Conservation (phyloP, 92 coral and sea anemone genomes). For the Porites rus region DNA sequence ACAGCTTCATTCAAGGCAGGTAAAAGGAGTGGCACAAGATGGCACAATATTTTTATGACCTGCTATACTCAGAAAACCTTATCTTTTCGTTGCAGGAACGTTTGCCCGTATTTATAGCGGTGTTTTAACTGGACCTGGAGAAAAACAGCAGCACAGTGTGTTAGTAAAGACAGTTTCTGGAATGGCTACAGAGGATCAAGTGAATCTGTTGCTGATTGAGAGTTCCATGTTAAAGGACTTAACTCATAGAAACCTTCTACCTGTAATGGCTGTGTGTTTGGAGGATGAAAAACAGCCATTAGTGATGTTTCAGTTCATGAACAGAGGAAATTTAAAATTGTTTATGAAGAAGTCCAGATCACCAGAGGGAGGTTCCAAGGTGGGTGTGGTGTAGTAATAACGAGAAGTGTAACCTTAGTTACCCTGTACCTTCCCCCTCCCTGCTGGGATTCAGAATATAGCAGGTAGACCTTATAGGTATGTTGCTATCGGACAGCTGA, state of each 20-base stretch:
- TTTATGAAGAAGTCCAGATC: slow-evolving; percentile 92
- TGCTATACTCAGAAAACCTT: too few relatives aligned
- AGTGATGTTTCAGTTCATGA: slow-evolving; percentile 92
- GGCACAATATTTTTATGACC: too few relatives aligned
- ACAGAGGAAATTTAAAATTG: slow-evolving; percentile 91
- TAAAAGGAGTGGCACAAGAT: too few relatives aligned
- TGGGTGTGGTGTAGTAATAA: slow-evolving; percentile 12
- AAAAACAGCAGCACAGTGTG: slow-evolving; percentile 86
- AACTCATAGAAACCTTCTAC: slow-evolving; percentile 93
- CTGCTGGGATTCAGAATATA: too few relatives aligned
- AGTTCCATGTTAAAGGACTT: slow-evolving; percentile 91
- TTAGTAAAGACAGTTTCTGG: slow-evolving; percentile 94
- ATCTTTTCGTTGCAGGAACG: slow-evolving; percentile 64
- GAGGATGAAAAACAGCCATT: slow-evolving; percentile 94
- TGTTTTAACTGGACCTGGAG: slow-evolving; percentile 95
- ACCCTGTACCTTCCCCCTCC: too few relatives aligned
- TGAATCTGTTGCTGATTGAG: slow-evolving; percentile 89
- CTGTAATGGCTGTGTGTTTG: slow-evolving; percentile 88
- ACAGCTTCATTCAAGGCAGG: too few relatives aligned
- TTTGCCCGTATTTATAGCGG: slow-evolving; percentile 97
- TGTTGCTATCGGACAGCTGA: too few relatives aligned
- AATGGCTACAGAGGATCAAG: slow-evolving; percentile 92
- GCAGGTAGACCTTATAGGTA: too few relatives aligned
- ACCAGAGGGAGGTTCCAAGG: slow-evolving; percentile 96
- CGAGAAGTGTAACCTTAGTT: too few relatives aligned